Conservation (phyloP, 2,888 invertebrate genomes). For the Cinara cedri region DNA sequence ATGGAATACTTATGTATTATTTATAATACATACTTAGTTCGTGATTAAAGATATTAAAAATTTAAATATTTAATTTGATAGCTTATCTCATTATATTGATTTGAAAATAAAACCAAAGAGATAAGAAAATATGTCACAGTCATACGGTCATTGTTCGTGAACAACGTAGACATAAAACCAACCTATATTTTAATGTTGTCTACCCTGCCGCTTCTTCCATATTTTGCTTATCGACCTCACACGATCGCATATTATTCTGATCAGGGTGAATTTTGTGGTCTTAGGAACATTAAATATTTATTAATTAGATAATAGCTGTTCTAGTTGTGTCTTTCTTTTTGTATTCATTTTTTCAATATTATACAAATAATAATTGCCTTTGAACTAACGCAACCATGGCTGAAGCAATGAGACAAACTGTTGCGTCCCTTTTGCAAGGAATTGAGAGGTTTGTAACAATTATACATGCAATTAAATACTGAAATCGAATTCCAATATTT, state of each 20-base stretch:
- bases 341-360: too few species aligned
- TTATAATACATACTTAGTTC: too few species aligned
- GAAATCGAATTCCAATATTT: not conserved
- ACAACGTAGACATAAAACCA: too few species aligned
- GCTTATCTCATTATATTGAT: too few species aligned
- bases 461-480: not conserved
- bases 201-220: not conserved
- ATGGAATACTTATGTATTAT: too few species aligned
- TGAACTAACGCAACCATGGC: constrained; percentile 67
- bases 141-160: not conserved
- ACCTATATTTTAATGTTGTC: not conserved
- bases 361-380: too few species aligned
- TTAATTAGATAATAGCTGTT: not conserved
- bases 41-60: too few species aligned
- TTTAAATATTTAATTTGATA: too few species aligned
- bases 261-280: not conserved
- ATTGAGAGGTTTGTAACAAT: constrained; percentile 78
- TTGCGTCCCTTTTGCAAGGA: constrained; percentile 85
- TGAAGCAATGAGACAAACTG: constrained; percentile 84
- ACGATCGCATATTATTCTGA: not conserved
- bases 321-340: not conserved
- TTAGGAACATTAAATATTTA: not conserved
- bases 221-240: constrained; percentile 10
- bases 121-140: too few species aligned
- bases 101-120: too few species aligned